Evolutionary conservation across 2,113 vertebrate genomes (phyloP).

Genomic region (Oryzias celebensis): DNA sequence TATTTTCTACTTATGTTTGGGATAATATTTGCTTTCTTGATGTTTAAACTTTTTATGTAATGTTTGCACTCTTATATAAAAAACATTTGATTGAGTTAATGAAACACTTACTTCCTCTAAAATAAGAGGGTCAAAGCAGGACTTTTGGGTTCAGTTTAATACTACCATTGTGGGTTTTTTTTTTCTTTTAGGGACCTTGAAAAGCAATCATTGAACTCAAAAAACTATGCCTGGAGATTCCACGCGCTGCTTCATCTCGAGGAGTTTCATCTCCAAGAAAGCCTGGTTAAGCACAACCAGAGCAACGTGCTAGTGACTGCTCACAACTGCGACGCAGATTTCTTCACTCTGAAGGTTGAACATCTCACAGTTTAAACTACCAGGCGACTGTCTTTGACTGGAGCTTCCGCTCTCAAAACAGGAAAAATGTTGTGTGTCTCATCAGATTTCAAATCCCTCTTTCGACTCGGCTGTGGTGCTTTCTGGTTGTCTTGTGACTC

Average conservation of each 20-base stretch:
- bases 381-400: not conserved
- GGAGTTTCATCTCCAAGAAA: constrained; percentile 74
- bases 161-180: not conserved
- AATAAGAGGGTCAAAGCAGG: too few relatives aligned
- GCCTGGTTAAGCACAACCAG: constrained; percentile 80
- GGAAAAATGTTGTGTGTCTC: not conserved
- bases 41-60: too few relatives aligned
- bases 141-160: too few relatives aligned
- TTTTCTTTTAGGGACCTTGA: not conserved
- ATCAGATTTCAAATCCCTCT: not conserved
- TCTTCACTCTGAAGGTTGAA: constrained; percentile 79
- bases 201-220: not conserved
- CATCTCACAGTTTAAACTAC: not conserved
- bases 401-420: not conserved
- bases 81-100: too few relatives aligned
- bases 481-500: too few relatives aligned
- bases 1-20: too few relatives aligned
- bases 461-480: too few relatives aligned
- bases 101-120: too few relatives aligned
- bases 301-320: constrained; percentile 61
- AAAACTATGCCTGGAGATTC: constrained; percentile 60
- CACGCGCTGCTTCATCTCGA: constrained; percentile 83
- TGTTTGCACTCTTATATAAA: too few relatives aligned
- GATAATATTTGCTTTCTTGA: too few relatives aligned
- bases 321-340: constrained; percentile 24